Conservation (phyloP, 2,888 invertebrate genomes). For the Mimumesa dahlbomi region DNA sequence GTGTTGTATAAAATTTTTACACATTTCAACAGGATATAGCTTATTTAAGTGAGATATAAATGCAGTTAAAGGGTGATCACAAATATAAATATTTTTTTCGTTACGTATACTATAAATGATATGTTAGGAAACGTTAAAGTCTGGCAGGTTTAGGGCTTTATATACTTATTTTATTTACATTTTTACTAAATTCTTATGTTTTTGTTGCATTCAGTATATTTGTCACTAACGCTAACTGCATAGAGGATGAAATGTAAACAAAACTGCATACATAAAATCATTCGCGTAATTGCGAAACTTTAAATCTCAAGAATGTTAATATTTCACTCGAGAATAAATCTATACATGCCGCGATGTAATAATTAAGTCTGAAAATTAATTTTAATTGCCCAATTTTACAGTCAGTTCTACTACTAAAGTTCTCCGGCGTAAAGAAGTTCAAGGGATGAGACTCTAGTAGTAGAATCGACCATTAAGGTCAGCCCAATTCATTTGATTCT, state of each 20-base stretch:
- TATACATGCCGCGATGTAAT: too few relatives aligned
- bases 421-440: too few relatives aligned
- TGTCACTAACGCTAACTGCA: conserved; percentile 11
- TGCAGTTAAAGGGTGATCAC: conserved; percentile 26
- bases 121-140: conserved; percentile 13
- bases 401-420: too few relatives aligned
- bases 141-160: conserved; percentile 22
- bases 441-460: too few relatives aligned
- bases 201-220: conserved; percentile 17
- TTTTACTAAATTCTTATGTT: conserved; percentile 17
- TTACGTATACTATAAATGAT: conserved; percentile 3
- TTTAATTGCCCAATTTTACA: too few relatives aligned
- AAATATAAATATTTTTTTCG: conserved; percentile 11
- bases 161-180: conserved; percentile 27
- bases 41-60: conserved; percentile 37
- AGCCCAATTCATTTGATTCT: too few relatives aligned
- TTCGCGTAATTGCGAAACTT: neutral
- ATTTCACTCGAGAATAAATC: too few relatives aligned
- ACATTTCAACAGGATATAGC: conserved; percentile 43
- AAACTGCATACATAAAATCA: neutral
- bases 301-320: too few relatives aligned
- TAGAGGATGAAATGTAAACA: conserved; percentile 10
- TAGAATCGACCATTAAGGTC: too few relatives aligned
- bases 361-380: too few relatives aligned
- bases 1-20: conserved; percentile 53